Evolutionary conservation across 2,113 vertebrate genomes (phyloP).

Genomic region (Rhagologus leucostigma): DNA sequence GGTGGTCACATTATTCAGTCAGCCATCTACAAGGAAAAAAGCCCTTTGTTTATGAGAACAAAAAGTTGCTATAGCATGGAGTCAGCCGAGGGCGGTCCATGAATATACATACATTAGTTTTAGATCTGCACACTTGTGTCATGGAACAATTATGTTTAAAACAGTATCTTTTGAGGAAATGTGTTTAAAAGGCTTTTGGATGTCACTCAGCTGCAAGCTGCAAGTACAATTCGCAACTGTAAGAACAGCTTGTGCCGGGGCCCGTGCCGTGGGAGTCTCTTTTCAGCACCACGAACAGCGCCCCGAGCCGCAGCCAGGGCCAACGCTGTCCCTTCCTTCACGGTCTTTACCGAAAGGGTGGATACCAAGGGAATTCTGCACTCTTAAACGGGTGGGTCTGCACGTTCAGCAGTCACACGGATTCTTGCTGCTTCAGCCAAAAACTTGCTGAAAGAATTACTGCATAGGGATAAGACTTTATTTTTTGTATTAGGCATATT

Average conservation of each 20-base stretch:
- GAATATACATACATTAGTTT: neutral
- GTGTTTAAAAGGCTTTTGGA: neutral
- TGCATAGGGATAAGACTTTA: neutral
- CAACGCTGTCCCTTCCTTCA: accelerated
- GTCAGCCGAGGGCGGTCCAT: neutral
- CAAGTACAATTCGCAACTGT: accelerated
- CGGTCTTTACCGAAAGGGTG: accelerated
- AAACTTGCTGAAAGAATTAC: neutral
- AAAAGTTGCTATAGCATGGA: neutral
- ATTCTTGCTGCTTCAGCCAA: neutral
- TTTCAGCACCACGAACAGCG: neutral
- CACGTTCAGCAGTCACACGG: accelerated
- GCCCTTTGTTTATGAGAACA: neutral
- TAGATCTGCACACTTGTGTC: neutral
- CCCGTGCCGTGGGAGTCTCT: accelerated
- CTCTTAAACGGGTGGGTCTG: neutral
- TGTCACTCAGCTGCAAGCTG: neutral
- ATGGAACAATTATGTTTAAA: neutral
- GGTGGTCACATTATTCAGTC: neutral
- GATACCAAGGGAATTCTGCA: neutral
- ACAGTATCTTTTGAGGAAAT: neutral
- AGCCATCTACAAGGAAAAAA: neutral
- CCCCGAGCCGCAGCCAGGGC: accelerated
- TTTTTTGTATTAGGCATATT: neutral
- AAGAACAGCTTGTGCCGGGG: accelerated